A percentile compares a stretch with the other conserved stretches of the same genome.
Conservation (phyloP, 2,888 invertebrate genomes). For the Eubasilissa splendida region DNA sequence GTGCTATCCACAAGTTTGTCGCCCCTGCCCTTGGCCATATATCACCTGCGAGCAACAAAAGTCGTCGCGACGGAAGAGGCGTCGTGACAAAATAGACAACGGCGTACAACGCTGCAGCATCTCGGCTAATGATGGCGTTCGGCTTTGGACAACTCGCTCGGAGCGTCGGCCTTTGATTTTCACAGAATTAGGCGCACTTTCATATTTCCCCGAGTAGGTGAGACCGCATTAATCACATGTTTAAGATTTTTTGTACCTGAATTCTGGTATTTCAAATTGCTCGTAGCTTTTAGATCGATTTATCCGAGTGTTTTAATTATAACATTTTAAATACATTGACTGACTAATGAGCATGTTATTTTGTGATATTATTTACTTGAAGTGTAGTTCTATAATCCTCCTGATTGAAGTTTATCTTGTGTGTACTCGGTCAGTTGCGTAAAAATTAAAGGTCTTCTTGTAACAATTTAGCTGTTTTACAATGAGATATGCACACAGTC, state of each 20-base stretch:
- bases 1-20: background rate
- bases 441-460: no score
- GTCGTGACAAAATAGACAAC: conserved; percentile 27
- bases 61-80: conserved; percentile 7
- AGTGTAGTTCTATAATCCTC: no score
- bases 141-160: conserved; percentile 16
- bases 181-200: background rate
- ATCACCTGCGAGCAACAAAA: conserved; percentile 5
- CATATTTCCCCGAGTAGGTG: conserved; percentile 4
- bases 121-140: conserved; percentile 29
- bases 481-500: no score
- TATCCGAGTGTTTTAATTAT: no score
- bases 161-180: conserved; percentile 2
- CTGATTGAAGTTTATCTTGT: no score
- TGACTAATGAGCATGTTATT: no score
- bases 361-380: no score
- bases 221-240: background rate
- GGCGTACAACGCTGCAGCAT: background rate
- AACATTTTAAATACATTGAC: no score
- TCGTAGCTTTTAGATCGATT: no score
- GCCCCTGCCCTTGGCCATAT: conserved; percentile 1
- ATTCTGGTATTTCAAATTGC: background rate
- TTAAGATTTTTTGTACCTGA: background rate
- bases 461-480: no score
- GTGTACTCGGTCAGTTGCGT: no score